Conservation (phyloP, 2,113 vertebrate species). For the Chionomys nivalis region DNA sequence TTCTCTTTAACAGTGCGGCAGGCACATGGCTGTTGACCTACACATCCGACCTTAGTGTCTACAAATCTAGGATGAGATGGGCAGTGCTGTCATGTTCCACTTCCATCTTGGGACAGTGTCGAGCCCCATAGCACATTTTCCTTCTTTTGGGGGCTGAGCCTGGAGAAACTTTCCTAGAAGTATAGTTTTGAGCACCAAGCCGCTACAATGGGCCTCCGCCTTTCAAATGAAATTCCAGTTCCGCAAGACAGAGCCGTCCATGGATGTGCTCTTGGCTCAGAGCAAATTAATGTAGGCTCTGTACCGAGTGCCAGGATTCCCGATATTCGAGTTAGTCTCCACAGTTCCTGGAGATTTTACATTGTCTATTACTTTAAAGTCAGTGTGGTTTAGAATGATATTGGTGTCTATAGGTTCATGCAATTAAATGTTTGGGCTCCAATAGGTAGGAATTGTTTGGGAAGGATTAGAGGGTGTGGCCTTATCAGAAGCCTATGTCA, state of each 20-base stretch:
- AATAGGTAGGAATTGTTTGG: neutral
- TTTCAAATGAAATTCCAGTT: neutral
- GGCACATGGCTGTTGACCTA: neutral
- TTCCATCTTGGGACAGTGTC: neutral
- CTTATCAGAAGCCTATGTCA: too few relatives aligned
- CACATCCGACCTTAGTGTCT: neutral
- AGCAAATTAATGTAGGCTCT: neutral
- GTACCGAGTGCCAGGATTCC: neutral
- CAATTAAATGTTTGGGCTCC: neutral
- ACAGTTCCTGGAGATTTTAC: neutral
- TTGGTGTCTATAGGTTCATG: neutral
- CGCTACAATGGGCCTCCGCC: neutral
- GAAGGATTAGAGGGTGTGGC: too few relatives aligned
- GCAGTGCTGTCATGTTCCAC: neutral
- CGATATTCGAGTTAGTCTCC: neutral
- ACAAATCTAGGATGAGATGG: neutral
- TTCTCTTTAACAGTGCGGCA: neutral
- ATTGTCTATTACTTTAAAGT: neutral
- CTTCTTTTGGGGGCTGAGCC: neutral
- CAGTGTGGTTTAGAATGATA: neutral
- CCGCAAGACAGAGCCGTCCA: neutral
- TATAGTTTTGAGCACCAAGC: neutral
- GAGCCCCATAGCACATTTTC: neutral
- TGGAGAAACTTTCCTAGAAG: neutral
- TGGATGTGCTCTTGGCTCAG: neutral